phyloP scores from a whole-genome alignment of 2,797 vertebrate species.

The Mycteria americana region DNA sequence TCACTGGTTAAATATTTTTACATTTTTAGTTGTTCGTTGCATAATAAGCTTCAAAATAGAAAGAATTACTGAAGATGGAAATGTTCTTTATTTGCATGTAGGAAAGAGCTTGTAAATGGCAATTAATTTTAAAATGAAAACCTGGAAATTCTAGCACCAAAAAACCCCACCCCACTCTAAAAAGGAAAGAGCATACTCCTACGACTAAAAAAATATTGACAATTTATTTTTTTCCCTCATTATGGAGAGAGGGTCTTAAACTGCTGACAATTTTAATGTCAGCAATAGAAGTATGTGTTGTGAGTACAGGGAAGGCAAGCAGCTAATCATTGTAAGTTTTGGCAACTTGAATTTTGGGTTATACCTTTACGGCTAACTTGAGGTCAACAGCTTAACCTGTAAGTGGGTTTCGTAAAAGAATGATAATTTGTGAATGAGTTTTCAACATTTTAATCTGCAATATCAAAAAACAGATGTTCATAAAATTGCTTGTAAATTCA shows the following conservation, averaged over 20 bases:
- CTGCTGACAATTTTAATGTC: not conserved
- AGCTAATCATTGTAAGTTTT: not conserved
- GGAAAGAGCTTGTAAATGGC: not conserved
- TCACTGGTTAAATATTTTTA: not conserved
- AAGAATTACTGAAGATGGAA: not conserved
- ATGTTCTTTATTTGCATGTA: not conserved
- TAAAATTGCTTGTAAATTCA: not conserved
- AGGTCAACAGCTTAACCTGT: not conserved
- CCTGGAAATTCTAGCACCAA: not conserved
- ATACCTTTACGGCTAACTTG: not conserved
- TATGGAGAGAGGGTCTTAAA: not conserved
- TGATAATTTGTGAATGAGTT: not conserved
- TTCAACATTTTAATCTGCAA: not conserved
- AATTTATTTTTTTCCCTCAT: not conserved
- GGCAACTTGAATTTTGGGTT: not conserved
- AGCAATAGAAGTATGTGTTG: not conserved
- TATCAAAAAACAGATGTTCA: not conserved
- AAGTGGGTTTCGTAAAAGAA: not conserved
- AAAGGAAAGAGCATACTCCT: not conserved
- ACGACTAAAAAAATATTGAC: not conserved
- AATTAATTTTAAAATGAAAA: not conserved
- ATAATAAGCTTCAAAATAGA: not conserved
- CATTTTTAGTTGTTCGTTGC: not conserved
- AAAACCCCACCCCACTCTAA: accelerated
- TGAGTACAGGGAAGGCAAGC: not conserved